Evolutionary conservation across 2,888 invertebrate species (phyloP).

Genomic region (Teleogryllus oceanicus): DNA sequence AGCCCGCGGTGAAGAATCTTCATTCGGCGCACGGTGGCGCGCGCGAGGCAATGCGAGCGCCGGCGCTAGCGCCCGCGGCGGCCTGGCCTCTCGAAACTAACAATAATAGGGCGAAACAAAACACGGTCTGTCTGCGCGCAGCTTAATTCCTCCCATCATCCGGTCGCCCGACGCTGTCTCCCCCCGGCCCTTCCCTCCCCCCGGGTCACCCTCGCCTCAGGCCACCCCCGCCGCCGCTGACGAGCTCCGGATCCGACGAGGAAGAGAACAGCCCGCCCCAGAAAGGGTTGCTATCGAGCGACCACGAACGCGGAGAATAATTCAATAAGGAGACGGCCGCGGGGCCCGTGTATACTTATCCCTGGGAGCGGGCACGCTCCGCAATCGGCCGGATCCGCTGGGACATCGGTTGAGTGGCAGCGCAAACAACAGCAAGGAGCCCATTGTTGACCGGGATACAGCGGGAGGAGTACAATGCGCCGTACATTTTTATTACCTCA

Average conservation of each 20-base stretch:
- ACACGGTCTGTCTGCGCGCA: constrained; percentile 1
- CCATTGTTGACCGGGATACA: not conserved
- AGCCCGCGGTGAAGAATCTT: not conserved
- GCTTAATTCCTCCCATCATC: not conserved
- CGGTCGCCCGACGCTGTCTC: not conserved
- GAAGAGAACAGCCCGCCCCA: not conserved
- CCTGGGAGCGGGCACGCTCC: not conserved
- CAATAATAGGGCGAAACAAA: constrained; percentile 23
- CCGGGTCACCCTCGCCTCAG: not conserved
- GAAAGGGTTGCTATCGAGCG: constrained; percentile 21
- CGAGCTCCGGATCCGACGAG: not conserved
- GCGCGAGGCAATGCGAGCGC: not conserved
- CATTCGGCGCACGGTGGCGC: not conserved
- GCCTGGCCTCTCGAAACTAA: not conserved
- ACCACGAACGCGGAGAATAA: constrained; percentile 12
- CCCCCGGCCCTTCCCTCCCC: not conserved
- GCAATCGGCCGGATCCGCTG: not conserved
- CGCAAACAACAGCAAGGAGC: constrained; percentile 10
- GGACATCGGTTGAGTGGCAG: not conserved
- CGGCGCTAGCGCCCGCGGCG: not conserved
- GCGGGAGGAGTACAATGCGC: not conserved
- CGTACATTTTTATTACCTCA: constrained; percentile 8
- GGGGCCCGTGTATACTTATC: constrained; percentile 18
- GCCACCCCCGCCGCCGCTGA: no score
- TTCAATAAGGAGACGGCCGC: constrained; percentile 21